These are phyloP conservation scores for Sinocyclocheilus maitianheensis DNA, from an alignment of 2,113 vertebrate genomes.

Conservation along the genomic window DNA sequence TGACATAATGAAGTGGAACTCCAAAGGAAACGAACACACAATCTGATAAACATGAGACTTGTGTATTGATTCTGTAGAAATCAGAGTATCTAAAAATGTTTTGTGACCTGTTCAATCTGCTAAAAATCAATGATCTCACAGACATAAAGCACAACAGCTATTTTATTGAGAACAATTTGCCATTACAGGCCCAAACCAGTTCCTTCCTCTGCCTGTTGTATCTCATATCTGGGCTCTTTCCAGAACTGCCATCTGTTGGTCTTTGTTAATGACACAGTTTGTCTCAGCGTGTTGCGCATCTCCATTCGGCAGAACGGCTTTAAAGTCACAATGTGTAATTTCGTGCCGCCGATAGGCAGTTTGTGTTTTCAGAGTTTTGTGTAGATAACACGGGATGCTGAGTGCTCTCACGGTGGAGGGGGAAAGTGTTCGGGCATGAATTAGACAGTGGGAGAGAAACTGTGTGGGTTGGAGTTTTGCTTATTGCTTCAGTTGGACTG, in stretches of 20 bases:
- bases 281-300: constrained; percentile 35
- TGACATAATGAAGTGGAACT: not conserved
- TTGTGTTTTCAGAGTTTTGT: constrained; percentile 44
- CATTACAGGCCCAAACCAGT: constrained; percentile 55
- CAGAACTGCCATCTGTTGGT: constrained; percentile 60
- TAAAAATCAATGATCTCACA: constrained; percentile 10
- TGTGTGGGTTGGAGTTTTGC: constrained; percentile 29
- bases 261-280: constrained; percentile 61
- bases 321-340: constrained; percentile 51
- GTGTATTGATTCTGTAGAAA: no score
- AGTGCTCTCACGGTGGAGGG: constrained; percentile 17
- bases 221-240: constrained; percentile 56
- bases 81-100: not conserved
- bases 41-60: not conserved
- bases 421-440: not conserved
- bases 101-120: not conserved
- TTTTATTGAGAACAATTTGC: constrained; percentile 56
- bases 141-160: constrained; percentile 28
- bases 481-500: constrained; percentile 16
- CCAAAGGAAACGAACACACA: not conserved
- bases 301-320: constrained; percentile 39
- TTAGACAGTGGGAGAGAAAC: constrained; percentile 40
- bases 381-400: constrained; percentile 18
- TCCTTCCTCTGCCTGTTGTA: constrained; percentile 51
- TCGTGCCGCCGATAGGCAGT: constrained; percentile 43